phyloP scores from a whole-genome alignment of 1,140 invertebrate genomes.

The Drosophila subobscura region DNA sequence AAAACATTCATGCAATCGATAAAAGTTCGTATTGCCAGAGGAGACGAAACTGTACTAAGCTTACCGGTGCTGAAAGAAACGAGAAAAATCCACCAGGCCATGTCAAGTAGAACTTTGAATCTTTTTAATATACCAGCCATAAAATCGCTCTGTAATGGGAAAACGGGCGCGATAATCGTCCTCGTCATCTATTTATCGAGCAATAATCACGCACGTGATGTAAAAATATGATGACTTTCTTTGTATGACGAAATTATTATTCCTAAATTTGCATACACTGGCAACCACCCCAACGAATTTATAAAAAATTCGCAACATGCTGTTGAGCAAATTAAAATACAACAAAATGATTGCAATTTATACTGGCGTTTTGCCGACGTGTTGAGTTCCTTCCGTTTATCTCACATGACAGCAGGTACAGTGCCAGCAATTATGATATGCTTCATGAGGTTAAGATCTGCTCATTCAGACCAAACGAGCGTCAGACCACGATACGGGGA shows the following conservation, averaged over 20 bases:
- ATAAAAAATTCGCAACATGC: slow-evolving; percentile 77
- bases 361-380: slow-evolving; percentile 12
- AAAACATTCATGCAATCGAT: too few relatives aligned
- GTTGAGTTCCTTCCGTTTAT: slow-evolving; percentile 58
- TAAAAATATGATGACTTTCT: slow-evolving; percentile 60
- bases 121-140: slow-evolving; percentile 32
- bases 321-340: slow-evolving; percentile 57
- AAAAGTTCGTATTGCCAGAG: neutral
- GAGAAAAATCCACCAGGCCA: slow-evolving; percentile 22
- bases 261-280: slow-evolving; percentile 61
- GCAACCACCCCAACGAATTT: slow-evolving; percentile 46
- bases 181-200: slow-evolving; percentile 28
- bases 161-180: slow-evolving; percentile 35
- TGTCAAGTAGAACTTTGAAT: neutral
- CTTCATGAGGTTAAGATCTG: too few relatives aligned
- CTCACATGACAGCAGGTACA: slow-evolving; percentile 20
- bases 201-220: slow-evolving; percentile 69
- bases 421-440: too few relatives aligned
- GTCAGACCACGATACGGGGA: neutral
- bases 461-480: too few relatives aligned
- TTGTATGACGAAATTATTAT: slow-evolving; percentile 59
- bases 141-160: slow-evolving; percentile 46
- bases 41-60: slow-evolving; percentile 6
- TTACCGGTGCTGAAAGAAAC: slow-evolving; percentile 10
- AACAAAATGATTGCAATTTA: slow-evolving; percentile 31